Base-by-base conservation (phyloP, 2,888 invertebrate genomes). In the Magallana nippona region DNA sequence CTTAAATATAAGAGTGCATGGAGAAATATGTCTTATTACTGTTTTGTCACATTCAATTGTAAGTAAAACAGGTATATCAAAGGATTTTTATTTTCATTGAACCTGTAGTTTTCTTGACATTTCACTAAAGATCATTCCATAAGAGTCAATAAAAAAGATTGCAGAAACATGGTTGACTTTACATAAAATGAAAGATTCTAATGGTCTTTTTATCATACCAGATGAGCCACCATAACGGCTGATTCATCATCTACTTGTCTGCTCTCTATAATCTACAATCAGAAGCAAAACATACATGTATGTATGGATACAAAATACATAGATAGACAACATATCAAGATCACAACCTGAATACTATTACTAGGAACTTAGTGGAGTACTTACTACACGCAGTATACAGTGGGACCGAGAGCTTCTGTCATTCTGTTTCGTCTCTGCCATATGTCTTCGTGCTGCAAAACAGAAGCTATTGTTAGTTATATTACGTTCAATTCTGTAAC, bases 341-440 rank as follows among this genome's bases (percentile, higher is more conserved):
- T 60, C 62, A 60, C 62, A 19, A 5, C 62, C 17, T 19, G 10
- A 3, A 60, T 22, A 44, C 13, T n/a, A n/a, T 17, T 22, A 71
- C 44, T 44, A 5, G 44, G 44, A 44, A 8, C 11, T 15, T 22
- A 10, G 22, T 10, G 19, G 17, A 13, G 19, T 15, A 95, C 96
- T 96, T 95, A 97, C 97, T 93, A 98, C 96, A 93, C 97, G 96
- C 91, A 98, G 97, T 91, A 98, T 97, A 0, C 97, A 96, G 93
- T 98, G 98, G 13, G 98, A 98, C 88, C 98, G 95, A 91, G 98
- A 98, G 91, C 98, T 98, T 85, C 96, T 95, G 89, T 97, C 97
- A 94, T 98, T 98, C 97, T 97, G 97, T 87, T 96, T 96, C 0
- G 98, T 98, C 90, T 96, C 96, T 2, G 96, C 97, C 56, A 96